These are phyloP conservation scores for Incurvaria masculella DNA, from an alignment of 2,888 invertebrate genomes.

Conservation along the genomic window DNA sequence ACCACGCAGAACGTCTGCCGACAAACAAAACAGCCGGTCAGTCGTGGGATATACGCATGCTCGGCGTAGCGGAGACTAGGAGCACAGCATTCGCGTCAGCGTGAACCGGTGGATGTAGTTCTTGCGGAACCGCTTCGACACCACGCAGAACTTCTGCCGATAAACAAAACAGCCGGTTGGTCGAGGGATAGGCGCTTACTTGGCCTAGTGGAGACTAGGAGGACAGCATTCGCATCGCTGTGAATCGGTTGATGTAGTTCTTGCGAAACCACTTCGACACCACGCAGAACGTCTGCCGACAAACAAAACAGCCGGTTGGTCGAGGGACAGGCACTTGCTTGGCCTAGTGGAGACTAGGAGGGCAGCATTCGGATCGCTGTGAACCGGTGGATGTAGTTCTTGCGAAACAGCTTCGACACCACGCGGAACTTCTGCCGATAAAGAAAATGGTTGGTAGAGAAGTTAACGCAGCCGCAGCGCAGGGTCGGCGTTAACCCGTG, in stretches of 20 bases:
- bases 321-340: constrained; percentile 85
- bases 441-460: constrained; percentile 98
- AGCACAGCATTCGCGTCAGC: constrained; percentile 86
- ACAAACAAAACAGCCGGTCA: constrained; percentile 96
- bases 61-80: constrained; percentile 84
- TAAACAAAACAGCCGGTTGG: too few relatives aligned
- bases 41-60: constrained; percentile 90
- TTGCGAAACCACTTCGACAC: too few relatives aligned
- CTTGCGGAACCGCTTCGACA: constrained; percentile 90
- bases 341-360: constrained; percentile 84
- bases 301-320: constrained; percentile 98
- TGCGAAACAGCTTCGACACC: constrained; percentile 90
- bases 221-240: too few relatives aligned
- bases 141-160: constrained; percentile 96
- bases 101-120: constrained; percentile 96
- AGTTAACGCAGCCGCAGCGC: constrained; percentile 82
- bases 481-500: constrained; percentile 92
- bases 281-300: too few relatives aligned
- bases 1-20: too few relatives aligned
- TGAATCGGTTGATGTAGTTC: too few relatives aligned
- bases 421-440: too few relatives aligned
- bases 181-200: too few relatives aligned
- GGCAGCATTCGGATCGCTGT: constrained; percentile 90
- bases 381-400: constrained; percentile 95
- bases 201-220: too few relatives aligned